Percentiles rank a stretch among this genome's conserved stretches.
phyloP scores from a whole-genome alignment of 2,113 vertebrate species.

The Hydrochoerus hydrochaeris region DNA sequence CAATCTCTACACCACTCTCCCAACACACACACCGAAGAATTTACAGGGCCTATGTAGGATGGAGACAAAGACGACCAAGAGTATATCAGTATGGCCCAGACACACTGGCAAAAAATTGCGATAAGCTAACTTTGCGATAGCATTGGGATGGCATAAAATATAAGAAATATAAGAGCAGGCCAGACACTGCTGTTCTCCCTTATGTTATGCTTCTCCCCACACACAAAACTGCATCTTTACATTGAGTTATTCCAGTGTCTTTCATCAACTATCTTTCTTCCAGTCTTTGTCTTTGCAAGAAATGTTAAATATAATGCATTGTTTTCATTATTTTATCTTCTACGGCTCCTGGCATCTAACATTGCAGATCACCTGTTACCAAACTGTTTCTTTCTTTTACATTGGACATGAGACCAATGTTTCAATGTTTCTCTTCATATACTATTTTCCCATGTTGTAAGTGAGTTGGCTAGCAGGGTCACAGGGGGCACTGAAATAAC shows the following conservation, averaged over 20 bases:
- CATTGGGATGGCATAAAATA: accelerated
- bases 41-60: too few relatives aligned
- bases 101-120: neutral
- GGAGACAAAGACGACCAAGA: neutral
- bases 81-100: neutral
- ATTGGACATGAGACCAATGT: neutral
- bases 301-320: neutral
- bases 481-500: neutral
- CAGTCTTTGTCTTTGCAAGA: neutral
- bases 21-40: neutral
- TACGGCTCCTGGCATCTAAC: neutral
- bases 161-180: neutral
- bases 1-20: neutral
- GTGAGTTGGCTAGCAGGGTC: neutral
- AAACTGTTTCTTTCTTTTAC: neutral
- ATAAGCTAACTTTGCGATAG: neutral
- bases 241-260: neutral
- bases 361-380: neutral
- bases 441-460: neutral
- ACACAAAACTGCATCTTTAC: neutral
- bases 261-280: neutral
- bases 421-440: neutral
- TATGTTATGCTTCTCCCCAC: neutral
- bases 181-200: neutral
- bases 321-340: constrained; percentile 11